Evolutionary conservation across 2,797 vertebrate species (phyloP), one percentile per base, ranked within the genome.

Genomic region (Holocentrus rufus): DNA sequence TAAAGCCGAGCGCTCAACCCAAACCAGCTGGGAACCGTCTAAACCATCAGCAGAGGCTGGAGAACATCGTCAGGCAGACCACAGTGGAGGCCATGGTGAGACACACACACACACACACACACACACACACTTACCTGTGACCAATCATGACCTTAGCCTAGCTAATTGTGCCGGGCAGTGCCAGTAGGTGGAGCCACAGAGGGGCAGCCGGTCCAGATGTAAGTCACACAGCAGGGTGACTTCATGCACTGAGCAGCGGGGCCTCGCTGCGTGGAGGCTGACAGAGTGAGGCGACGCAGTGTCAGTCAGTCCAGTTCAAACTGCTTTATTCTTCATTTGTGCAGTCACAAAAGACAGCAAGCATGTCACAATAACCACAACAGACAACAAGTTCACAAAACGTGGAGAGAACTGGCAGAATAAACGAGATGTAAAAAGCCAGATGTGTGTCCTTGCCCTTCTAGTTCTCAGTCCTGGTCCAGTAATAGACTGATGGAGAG

Each of bases 31-130:
- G 59, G 66, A 95, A 91, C 91, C 96, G 97, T 1, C 93, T 95
- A 65, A 95, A 91, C 91, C 96, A 97, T 1, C 93, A 95, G 72
- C 97, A 96, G 90, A 92, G 93, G 46, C 92, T 98, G 88, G 95
- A 96, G 87, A 94, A 89, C 87, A 95, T 97, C 0, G 81, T 97
- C 77, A 93, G 88, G 72, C 92, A 94, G 68, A 91, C 92, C 0
- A 88, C 65, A 0, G 86, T 94, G 86, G 93, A 95, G 74, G 92
- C 89, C 74, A 94, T 95, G 95, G 96, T 98, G 85, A 93, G 90
- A 13, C 1, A 13, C 34, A 61, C 54, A 30, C 8, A 68, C 55
- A 64, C 61, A 57, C 57, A 54, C 34, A 30, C 59, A 71, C 58
- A 62, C 69, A 63, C 69, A 62, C 68, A 62, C 68, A 54, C 57